These are phyloP conservation scores for Neodiprion pinetum DNA, from an alignment of 1,140 invertebrate genomes.

Conservation along the genomic window DNA sequence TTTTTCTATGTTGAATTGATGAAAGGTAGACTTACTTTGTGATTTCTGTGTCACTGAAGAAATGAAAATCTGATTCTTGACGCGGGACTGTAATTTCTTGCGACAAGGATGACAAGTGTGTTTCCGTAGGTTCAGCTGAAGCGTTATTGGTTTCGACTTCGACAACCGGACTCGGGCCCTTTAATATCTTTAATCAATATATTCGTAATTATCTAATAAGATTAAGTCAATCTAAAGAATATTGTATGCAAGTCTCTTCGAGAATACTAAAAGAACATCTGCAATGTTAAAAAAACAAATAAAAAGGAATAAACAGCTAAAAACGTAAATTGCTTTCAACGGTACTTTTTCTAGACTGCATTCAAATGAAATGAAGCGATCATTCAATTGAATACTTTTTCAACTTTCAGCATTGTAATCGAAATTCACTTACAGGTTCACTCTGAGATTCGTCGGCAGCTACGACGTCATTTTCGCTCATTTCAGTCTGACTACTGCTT, in stretches of 20 bases:
- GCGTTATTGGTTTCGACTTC: conserved; percentile 40
- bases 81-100: conserved; percentile 34
- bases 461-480: conserved; percentile 45
- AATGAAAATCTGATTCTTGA: conserved; percentile 76
- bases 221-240: too few relatives aligned
- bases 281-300: conserved; percentile 17
- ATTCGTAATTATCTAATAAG: conserved; percentile 12
- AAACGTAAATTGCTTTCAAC: too few relatives aligned
- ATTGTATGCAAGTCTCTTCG: too few relatives aligned
- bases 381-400: not conserved
- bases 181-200: conserved; percentile 39
- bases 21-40: conserved; percentile 66
- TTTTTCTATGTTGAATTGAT: not conserved
- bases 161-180: conserved; percentile 42
- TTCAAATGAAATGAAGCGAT: too few relatives aligned
- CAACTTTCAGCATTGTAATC: not conserved
- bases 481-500: conserved; percentile 53
- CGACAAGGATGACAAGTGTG: conserved; percentile 31
- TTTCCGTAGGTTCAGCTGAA: conserved; percentile 20
- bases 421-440: conserved; percentile 42
- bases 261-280: not conserved
- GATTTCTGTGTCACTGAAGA: conserved; percentile 92
- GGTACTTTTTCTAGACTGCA: too few relatives aligned
- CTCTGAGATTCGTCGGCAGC: conserved; percentile 36
- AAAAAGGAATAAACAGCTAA: too few relatives aligned